Evolutionary conservation across 2,113 vertebrate genomes (phyloP), one percentile per base, ranked within the genome.

Genomic region (Capreolus pygargus): DNA sequence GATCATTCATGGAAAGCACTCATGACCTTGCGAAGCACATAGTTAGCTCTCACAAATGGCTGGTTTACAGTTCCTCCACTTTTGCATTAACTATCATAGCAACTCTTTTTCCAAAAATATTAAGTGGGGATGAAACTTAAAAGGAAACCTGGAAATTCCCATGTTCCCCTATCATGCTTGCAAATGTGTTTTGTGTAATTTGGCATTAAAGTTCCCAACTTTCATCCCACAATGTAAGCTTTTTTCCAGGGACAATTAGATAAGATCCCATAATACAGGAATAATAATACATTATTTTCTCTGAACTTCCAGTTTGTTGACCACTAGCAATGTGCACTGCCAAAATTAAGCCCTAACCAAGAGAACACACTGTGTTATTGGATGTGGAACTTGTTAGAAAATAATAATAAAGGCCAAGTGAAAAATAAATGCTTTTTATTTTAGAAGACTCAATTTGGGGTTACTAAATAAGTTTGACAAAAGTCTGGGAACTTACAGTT

Each of bases 301-400:
- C 36, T 82, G 8, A 27, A 55, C 43, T 54, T 70, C 52, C 28
- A 95, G 47, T 95, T 88, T 86, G 23, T 82, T 61, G 58, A 91
- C 17, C 27, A 39, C 52, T 16, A 54, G 27, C 9, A 7, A 61
- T 25, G 60, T 47, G 21, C 12, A 74, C 25, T 97, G 94, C 93
- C 96, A 94, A 97, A 94, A 91, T 89, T 58, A 96, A 98, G 93
- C 50, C 14, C 52, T 83, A 94, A 76, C 36, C 39, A 64, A 76
- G 83, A 96, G 23, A 88, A 82, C 2, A 83, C 3, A 86, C 14
- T 89, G 50, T 45, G 86, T 88, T 83, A 92, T 14, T 91, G 25
- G 19, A 92, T 78, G 39, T 83, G 36, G 17, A 93, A 64, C 87
- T 87, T 55, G 9, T 82, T 83, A 92, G n/a, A 88, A 87, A 91